Evolutionary conservation across 2,113 vertebrate species (phyloP).

Genomic region (Chlorodrepanis virens): DNA sequence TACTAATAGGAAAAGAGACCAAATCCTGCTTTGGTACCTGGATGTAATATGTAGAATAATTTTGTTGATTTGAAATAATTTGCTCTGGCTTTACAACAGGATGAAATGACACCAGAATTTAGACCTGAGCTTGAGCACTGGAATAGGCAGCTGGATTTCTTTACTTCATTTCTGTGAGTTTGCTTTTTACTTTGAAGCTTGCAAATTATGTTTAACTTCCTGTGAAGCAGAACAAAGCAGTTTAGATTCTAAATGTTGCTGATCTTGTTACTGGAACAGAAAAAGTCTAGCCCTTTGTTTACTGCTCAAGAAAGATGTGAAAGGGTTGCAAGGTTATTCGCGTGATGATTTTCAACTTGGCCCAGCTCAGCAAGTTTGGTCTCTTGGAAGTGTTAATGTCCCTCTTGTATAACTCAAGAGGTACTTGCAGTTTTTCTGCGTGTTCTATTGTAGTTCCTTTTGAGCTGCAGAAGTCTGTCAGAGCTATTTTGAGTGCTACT

Average conservation of each 20-base stretch:
- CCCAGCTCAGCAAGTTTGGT: background rate
- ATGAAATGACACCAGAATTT: background rate
- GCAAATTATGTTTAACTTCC: background rate
- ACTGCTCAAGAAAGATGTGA: background rate
- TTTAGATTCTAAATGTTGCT: background rate
- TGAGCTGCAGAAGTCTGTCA: background rate
- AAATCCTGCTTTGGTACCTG: background rate
- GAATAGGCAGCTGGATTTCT: background rate
- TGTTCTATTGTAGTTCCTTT: background rate
- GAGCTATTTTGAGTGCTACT: constrained; percentile 12
- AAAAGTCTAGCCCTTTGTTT: background rate
- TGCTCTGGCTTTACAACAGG: background rate
- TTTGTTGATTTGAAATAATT: background rate
- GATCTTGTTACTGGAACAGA: background rate
- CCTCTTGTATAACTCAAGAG: background rate
- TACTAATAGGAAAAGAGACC: background rate
- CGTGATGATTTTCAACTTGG: background rate
- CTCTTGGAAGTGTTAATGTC: background rate
- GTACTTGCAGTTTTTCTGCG: background rate
- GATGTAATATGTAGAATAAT: background rate
- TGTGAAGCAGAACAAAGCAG: background rate
- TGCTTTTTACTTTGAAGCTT: background rate
- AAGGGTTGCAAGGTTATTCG: background rate
- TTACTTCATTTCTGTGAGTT: background rate
- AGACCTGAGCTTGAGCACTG: background rate